phyloP scores from a whole-genome alignment of 2,797 vertebrate species.

The Acridotheres tristis region DNA sequence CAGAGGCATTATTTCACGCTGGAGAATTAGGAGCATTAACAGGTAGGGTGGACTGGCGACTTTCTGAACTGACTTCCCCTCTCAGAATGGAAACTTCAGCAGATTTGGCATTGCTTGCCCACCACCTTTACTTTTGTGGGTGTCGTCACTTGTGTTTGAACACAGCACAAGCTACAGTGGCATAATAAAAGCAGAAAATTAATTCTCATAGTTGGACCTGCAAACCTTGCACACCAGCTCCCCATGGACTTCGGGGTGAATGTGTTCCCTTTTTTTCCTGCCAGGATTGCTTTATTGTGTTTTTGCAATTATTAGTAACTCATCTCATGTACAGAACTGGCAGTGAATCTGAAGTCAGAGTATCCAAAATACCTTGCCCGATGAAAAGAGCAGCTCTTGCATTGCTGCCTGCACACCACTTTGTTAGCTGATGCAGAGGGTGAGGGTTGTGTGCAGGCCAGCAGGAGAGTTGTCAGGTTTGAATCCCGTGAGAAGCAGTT shows the following conservation, averaged over 20 bases:
- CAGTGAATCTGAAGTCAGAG: neutral
- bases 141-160: neutral
- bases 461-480: neutral
- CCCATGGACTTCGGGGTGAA: neutral
- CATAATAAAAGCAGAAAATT: neutral
- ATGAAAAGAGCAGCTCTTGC: neutral
- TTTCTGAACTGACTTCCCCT: neutral
- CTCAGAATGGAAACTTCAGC: neutral
- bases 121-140: neutral
- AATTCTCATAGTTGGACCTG: neutral
- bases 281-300: neutral
- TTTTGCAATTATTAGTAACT: slow-evolving; percentile 27
- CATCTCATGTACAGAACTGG: neutral
- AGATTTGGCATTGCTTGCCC: neutral
- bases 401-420: neutral
- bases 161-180: neutral
- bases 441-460: neutral
- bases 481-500: neutral
- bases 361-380: neutral
- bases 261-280: neutral
- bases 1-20: neutral
- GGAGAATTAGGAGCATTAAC: neutral
- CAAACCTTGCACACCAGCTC: neutral
- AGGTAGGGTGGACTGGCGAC: neutral
- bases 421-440: neutral